These are phyloP conservation scores for Myoxocephalus aenaeus DNA, from an alignment of 2,797 vertebrate species.

Conservation along the genomic window DNA sequence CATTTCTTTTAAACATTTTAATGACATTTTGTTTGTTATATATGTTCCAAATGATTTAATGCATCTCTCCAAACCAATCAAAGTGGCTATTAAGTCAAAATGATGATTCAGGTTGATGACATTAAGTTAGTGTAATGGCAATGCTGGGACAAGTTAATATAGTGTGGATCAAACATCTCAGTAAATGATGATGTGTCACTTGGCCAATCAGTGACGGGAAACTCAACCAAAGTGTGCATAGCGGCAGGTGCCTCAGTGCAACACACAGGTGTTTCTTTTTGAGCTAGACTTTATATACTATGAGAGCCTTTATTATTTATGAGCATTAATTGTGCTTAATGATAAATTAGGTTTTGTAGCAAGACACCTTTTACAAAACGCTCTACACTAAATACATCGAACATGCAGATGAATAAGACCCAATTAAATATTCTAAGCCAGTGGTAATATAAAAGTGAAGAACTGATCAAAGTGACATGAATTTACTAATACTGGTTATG, in stretches of 20 bases:
- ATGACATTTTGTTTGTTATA: neutral
- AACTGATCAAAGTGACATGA: neutral
- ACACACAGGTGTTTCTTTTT: neutral
- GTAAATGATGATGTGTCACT: slow-evolving; percentile 5
- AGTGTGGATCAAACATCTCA: neutral
- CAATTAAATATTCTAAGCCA: neutral
- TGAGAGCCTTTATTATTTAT: neutral
- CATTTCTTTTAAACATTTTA: too few species aligned
- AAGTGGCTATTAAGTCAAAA: neutral
- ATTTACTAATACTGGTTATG: neutral
- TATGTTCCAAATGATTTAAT: neutral
- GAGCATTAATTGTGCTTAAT: neutral
- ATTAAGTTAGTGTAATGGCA: neutral
- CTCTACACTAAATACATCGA: neutral
- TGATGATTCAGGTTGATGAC: neutral
- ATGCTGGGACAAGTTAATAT: neutral
- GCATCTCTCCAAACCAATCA: neutral
- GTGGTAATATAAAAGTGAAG: neutral
- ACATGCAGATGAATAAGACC: neutral
- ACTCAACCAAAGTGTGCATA: neutral
- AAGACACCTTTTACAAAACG: fast-evolving
- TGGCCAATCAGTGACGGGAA: slow-evolving; percentile 2
- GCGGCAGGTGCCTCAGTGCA: neutral
- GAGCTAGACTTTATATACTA: neutral
- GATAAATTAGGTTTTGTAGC: neutral